Evolutionary conservation across 2,888 invertebrate genomes (phyloP), one percentile per base, ranked within the genome.

Genomic region (Cephus sareptanus): DNA sequence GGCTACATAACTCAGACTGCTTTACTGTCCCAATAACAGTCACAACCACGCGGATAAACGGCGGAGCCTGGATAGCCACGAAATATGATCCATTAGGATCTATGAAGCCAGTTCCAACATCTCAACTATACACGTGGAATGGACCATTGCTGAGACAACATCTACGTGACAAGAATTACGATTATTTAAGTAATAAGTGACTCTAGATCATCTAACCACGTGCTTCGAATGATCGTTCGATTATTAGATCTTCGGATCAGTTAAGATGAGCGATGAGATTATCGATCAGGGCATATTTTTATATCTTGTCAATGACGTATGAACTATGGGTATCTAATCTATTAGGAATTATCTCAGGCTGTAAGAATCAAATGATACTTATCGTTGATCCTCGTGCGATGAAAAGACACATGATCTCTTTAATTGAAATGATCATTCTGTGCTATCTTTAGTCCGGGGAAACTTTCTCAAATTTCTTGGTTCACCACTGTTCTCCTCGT

Each of bases 371-470:
- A 56, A 2, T 56, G 6, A 1, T 23, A 56, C 6, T 23, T 56
- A 23, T 9, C 56, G 9, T 56, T 56, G 4, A 56, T 56, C 23
- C 9, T 56, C 56, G 23, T 23, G 56, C 15, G 40, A 56, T 56
- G 23, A 23, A 56, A 23, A 56, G 56, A 23, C 2, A 23, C 56
- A 9, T 15, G 56, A 56, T 56, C 23, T 56, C 56, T 40, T 37
- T 56, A 56, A 56, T 56, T 56, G 56, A 23, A 56, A 56, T 23
- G 23, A 56, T 56, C 23, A 23, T 56, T 81, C 77, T 80, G 83
- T 82, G 81, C 86, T 87, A 88, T 88, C 88, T 88, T 88, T 87
- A 88, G 86, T 85, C 87, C 86, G 83, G 84, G 82, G 83, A 56
- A 23, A 83, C 86, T 88, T 87, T 86, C 86, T 87, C 83, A 81